Evolutionary conservation across 2,888 invertebrate species (phyloP), one percentile per base, ranked within the genome.

Genomic region (Carpatolechia fugitivella): DNA sequence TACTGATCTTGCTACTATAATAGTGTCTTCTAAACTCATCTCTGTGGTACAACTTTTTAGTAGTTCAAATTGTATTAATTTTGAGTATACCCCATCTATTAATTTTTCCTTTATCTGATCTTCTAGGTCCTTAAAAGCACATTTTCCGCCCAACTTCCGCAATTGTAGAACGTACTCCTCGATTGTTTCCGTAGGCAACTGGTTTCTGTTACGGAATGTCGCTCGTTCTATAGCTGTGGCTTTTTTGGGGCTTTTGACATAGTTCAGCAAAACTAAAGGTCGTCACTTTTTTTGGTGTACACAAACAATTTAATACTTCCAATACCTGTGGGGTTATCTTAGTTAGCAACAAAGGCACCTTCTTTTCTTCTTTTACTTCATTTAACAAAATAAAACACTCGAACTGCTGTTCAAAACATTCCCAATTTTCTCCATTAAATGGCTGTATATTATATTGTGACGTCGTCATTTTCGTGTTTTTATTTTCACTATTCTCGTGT

Each of bases 71-170:
- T 44, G 18, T 20, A 44, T 3, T 8, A 44, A 11, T 20, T 24
- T 44, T 16, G 44, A 44, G 10, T 16, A 11, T 18, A 44, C 44
- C 3, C 44, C 44, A 11, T 60, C 59, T 6, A 60, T 57, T 0
- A 60, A 41, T 48, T 60, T 60, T 57, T 58, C 61, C 33, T 59
- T 61, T 14, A 61, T 49, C 54, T 60, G 61, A 11, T 60, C 61
- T 8, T 62, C 58, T 3, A 24, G 3, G 20, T 62, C 59, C 20
- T 56, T 54, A 35, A 62, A 60, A 8, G 56, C 30, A 16, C 59
- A 62, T 20, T 51, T 60, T 1, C n/a, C 33, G 1, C 50, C 58
- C n/a, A 62, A 5, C 41, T 55, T 49, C 50, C 33, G 52, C 3
- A 61, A 30, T 36, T 24, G 29, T 1, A 60, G 6, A 0, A 58